phyloP scores from a whole-genome alignment of 2,113 vertebrate species.

The Amphilophus citrinellus region DNA sequence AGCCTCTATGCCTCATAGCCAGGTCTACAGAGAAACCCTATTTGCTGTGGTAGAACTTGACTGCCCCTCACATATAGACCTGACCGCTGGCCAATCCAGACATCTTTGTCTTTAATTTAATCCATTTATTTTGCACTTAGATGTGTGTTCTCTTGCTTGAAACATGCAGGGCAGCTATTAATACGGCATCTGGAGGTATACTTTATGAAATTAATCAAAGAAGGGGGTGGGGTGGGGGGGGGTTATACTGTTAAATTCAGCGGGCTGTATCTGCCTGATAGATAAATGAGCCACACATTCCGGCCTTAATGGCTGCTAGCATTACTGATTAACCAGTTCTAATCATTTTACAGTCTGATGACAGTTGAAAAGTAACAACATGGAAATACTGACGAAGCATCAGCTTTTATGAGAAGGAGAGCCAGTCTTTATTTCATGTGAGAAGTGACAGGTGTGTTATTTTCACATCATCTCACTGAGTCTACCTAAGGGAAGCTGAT shows the following conservation, averaged over 20 bases:
- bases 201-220: slow-evolving; percentile 11
- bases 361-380: slow-evolving; percentile 11
- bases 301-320: slow-evolving; percentile 63
- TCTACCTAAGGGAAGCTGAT: not conserved
- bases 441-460: slow-evolving; percentile 10
- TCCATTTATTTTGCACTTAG: not conserved
- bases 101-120: not conserved
- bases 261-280: slow-evolving; percentile 22
- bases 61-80: not conserved
- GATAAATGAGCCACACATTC: slow-evolving; percentile 31
- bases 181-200: not conserved
- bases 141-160: not conserved
- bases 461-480: not conserved
- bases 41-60: not conserved
- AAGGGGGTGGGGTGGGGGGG: not conserved
- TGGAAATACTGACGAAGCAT: slow-evolving; percentile 48
- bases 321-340: slow-evolving; percentile 43
- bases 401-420: not conserved
- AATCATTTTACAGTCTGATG: slow-evolving; percentile 51
- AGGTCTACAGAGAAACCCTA: not conserved
- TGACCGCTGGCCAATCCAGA: not conserved
- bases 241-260: slow-evolving; percentile 1
- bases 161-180: not conserved
- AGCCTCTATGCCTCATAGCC: not conserved
- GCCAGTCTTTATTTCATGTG: slow-evolving; percentile 11